Base-by-base conservation (phyloP, 2,888 invertebrate genomes). In the Adelphocoris suturalis region DNA sequence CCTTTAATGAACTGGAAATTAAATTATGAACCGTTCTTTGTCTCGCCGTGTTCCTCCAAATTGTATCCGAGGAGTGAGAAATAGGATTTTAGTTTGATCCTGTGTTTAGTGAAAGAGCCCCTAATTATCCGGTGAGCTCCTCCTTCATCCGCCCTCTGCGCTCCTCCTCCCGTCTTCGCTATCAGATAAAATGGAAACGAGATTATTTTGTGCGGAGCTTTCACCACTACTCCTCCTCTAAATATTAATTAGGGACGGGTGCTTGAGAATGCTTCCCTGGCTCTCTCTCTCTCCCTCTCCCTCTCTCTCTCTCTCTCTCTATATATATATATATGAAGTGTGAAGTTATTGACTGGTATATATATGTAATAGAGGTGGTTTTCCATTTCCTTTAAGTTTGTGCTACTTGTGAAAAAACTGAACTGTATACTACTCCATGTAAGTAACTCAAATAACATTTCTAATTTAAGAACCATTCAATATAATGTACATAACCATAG, bases 161-260 rank as follows among this genome's bases (percentile, higher is more conserved):
- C 46, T 47, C 11, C 19, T n/a, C 19, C 12, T 47, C 13, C 13
- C 48, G 47, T 47, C 23, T 81, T 47, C 9, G 19, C 61, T 48
- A 46, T 81, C 48, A 78, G 78, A 47, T 81, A 81, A 37, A 80
- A 81, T 19, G 47, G 47, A 81, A 81, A 81, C 47, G 81, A 47
- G 81, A 81, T 81, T 47, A 81, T 81, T 80, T 80, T 80, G 80
- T 46, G 80, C 80, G 37, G 37, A 80, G 80, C 19, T 37, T 47
- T 19, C 46, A 16, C 28, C 14, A n/a, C 46, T 28, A n/a, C 16
- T 28, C 27, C 28, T 19, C 78, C 13, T 28, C 28, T 78, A 78
- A 78, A 78, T 78, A 78, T 28, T 78, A 78, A 78, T 78, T 78
- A 78, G 78, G 28, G 46, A 78, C 2, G 46, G 75, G 27, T 75